Percentiles rank a stretch among this genome's conserved stretches.
phyloP scores from a whole-genome alignment of 2,888 invertebrate species.

The Papilio elwesi region DNA sequence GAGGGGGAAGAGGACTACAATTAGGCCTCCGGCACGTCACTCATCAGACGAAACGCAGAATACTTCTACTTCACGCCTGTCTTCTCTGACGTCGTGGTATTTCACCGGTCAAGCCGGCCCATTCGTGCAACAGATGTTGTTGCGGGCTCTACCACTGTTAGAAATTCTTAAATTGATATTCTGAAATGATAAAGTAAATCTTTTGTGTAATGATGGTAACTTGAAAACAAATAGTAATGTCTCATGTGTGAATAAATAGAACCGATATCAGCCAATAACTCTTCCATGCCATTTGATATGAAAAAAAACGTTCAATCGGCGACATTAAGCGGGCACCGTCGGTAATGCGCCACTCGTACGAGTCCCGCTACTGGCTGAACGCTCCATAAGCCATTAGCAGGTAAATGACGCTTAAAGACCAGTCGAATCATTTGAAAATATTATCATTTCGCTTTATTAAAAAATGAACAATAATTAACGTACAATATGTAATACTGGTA shows the following conservation, averaged over 20 bases:
- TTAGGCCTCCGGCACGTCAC: no score
- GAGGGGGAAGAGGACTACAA: no score
- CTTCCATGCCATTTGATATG: conserved; percentile 47
- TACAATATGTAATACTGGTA: no score
- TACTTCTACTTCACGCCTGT: no score
- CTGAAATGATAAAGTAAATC: background rate
- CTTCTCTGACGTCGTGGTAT: no score
- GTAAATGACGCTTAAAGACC: conserved; percentile 43
- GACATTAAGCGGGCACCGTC: conserved; percentile 42
- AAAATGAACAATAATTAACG: background rate
- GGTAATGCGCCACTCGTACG: conserved; percentile 44
- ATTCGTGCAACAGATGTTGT: no score
- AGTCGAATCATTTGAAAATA: conserved; percentile 3
- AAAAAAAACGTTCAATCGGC: conserved; percentile 38
- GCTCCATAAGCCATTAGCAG: conserved; percentile 50
- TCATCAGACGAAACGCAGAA: no score
- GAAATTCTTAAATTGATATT: no score
- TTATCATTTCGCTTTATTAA: background rate
- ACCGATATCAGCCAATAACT: conserved; percentile 35
- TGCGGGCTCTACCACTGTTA: no score
- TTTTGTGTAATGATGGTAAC: background rate
- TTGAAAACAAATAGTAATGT: background rate
- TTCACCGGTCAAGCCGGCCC: no score
- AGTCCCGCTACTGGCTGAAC: conserved; percentile 28
- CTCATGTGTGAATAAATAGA: conserved; percentile 20